A percentile compares a stretch with the other conserved stretches of the same genome.
phyloP scores from a whole-genome alignment of 2,113 vertebrate species.

The Cynopterus brachyotis region DNA sequence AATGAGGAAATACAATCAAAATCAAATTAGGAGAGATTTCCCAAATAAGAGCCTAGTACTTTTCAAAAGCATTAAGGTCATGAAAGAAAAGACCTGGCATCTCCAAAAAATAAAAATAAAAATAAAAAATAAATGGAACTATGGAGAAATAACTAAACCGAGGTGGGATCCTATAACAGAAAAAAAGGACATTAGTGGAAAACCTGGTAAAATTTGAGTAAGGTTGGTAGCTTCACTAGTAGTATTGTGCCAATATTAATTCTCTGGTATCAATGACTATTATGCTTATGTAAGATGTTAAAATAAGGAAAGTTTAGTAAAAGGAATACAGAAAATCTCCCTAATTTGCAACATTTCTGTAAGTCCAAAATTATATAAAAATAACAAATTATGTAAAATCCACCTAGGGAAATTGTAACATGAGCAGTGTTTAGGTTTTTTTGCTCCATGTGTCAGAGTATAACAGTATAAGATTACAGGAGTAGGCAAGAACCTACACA shows the following conservation, averaged over 20 bases:
- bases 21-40: background rate
- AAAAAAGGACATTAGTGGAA: background rate
- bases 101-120: background rate
- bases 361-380: background rate
- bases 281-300: background rate
- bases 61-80: background rate
- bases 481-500: background rate
- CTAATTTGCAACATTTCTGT: background rate
- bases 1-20: background rate
- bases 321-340: background rate
- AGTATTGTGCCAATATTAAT: background rate
- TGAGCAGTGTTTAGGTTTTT: background rate
- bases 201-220: background rate
- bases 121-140: background rate
- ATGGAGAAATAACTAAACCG: background rate
- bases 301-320: background rate
- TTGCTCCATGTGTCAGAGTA: background rate
- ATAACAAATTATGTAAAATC: background rate
- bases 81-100: background rate
- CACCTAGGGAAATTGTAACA: background rate
- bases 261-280: background rate
- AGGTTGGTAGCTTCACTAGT: background rate
- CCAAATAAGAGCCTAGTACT: background rate
- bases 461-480: background rate
- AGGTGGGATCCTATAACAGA: background rate